Evolutionary conservation across 2,888 invertebrate genomes (phyloP).

Genomic region (Congeria kusceri): DNA sequence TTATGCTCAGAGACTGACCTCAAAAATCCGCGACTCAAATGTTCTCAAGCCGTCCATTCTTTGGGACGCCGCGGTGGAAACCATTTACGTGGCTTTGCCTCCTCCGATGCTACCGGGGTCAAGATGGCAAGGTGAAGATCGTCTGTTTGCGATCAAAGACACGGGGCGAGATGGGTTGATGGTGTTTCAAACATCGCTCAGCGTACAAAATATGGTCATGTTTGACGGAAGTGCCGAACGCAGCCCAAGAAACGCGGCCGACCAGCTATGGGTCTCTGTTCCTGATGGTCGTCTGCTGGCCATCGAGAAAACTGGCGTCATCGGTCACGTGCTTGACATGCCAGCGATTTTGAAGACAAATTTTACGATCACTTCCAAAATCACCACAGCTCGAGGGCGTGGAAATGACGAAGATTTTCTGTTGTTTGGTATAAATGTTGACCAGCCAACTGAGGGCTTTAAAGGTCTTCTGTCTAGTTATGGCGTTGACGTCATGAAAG

Average conservation of each 20-base stretch:
- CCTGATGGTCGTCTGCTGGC: constrained; percentile 47
- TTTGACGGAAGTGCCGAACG: constrained; percentile 38
- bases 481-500: constrained; percentile 18
- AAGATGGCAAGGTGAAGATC: neutral
- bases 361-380: constrained; percentile 54
- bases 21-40: constrained; percentile 2
- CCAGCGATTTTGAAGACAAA: constrained; percentile 38
- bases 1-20: neutral
- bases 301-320: constrained; percentile 31
- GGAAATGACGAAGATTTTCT: constrained; percentile 48
- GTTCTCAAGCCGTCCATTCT: constrained; percentile 25
- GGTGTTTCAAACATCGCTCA: constrained; percentile 42
- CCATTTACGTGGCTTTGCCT: constrained; percentile 41
- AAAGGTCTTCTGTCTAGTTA: neutral
- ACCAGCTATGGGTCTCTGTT: constrained; percentile 49
- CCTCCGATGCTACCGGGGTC: constrained; percentile 30
- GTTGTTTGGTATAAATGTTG: constrained; percentile 47
- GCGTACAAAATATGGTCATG: constrained; percentile 50
- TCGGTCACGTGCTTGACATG: constrained; percentile 42
- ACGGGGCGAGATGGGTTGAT: constrained; percentile 25
- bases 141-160: constrained; percentile 60
- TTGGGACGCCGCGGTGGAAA: constrained; percentile 28
- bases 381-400: constrained; percentile 19
- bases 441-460: constrained; percentile 24
- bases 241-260: constrained; percentile 36